A percentile compares a stretch with the other conserved stretches of the same genome.
Conservation (phyloP, 2,888 invertebrate genomes). For the Leuctra nigra region DNA sequence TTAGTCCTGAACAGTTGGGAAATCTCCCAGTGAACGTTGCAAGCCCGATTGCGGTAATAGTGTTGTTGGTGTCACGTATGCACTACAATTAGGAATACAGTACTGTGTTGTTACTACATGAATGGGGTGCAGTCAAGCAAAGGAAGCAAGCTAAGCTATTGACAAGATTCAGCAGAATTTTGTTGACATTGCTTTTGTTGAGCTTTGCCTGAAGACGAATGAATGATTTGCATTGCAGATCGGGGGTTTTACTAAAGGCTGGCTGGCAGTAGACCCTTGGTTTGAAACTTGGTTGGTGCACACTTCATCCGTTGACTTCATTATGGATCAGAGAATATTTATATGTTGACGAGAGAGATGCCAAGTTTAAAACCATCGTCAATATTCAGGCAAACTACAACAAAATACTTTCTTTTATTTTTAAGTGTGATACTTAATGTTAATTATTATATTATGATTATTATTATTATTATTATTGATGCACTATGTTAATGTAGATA, state of each 20-base stretch:
- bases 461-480: no score
- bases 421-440: slow-evolving; percentile 27
- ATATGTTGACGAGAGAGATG: background rate
- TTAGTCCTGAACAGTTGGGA: background rate
- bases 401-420: slow-evolving; percentile 21
- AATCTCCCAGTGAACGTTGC: background rate
- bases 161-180: no score
- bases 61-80: no score
- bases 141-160: no score
- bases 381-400: slow-evolving; percentile 18
- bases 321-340: background rate
- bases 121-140: no score
- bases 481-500: slow-evolving; percentile 25
- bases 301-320: background rate
- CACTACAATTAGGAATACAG: no score
- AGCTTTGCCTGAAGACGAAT: background rate
- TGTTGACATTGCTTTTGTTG: no score
- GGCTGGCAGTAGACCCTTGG: background rate
- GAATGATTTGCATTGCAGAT: background rate
- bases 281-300: background rate
- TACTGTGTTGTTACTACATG: no score
- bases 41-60: no score
- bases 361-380: background rate
- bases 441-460: no score
- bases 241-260: no score